phyloP scores from a whole-genome alignment of 2,113 vertebrate genomes.

The Mormoops blainvillei region DNA sequence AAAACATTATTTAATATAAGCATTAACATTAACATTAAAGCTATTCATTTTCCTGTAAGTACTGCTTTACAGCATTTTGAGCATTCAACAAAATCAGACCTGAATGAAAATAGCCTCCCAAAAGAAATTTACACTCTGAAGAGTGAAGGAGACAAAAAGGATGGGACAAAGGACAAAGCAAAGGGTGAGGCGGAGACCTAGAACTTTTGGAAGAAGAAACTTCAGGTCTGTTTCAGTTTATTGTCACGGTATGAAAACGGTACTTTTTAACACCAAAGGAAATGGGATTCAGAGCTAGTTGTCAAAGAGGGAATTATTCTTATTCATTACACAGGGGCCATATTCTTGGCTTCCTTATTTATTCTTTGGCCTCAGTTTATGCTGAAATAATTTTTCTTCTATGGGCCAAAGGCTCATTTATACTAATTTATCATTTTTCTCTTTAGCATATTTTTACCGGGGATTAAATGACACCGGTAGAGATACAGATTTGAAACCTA shows the following conservation, averaged over 20 bases:
- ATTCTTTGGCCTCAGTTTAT: not conserved
- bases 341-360: not conserved
- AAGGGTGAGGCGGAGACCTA: not conserved
- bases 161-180: not conserved
- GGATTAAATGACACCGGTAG: not conserved
- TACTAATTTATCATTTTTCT: not conserved
- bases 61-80: constrained; percentile 56
- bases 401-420: not conserved
- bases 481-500: not conserved
- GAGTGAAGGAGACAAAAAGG: constrained; percentile 24
- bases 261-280: constrained; percentile 15
- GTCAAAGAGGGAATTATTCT: constrained; percentile 24
- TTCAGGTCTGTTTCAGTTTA: constrained; percentile 41
- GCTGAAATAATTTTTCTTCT: constrained; percentile 21
- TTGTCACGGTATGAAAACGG: constrained; percentile 32
- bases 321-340: not conserved
- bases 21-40: not conserved
- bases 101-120: constrained; percentile 67
- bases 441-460: not conserved
- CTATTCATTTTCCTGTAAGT: not conserved
- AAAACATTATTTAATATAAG: not conserved
- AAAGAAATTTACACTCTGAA: constrained; percentile 54
- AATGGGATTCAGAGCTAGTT: not conserved
- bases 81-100: constrained; percentile 70
- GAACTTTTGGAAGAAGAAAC: not conserved